These are phyloP conservation scores for Volucella zonaria DNA, from an alignment of 2,888 invertebrate genomes.

Conservation along the genomic window DNA sequence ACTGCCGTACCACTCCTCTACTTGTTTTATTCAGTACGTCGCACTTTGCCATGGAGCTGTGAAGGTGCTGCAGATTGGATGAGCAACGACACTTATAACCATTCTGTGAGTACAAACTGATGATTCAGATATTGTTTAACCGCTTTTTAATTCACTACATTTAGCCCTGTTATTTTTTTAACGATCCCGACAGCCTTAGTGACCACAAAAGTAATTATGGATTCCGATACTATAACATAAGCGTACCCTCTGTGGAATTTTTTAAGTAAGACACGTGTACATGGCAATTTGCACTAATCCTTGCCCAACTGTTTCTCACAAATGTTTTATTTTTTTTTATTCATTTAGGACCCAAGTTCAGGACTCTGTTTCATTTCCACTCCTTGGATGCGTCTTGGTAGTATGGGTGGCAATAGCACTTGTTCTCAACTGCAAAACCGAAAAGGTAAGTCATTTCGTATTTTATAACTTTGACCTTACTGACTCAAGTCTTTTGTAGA, in stretches of 20 bases:
- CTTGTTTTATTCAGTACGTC: constrained; percentile 87
- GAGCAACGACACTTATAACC: no score
- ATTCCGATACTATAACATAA: not conserved
- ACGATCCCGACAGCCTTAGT: not conserved
- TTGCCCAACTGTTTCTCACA: not conserved
- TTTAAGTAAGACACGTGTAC: constrained; percentile 28
- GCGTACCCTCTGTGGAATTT: constrained; percentile 44
- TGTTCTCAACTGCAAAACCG: not conserved
- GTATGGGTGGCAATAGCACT: constrained; percentile 41
- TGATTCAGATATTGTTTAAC: no score
- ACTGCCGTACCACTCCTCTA: constrained; percentile 92
- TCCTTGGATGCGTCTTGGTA: constrained; percentile 24
- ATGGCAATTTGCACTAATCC: not conserved
- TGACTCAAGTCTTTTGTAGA: constrained; percentile 70
- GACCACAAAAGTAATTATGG: not conserved
- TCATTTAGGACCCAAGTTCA: constrained; percentile 23
- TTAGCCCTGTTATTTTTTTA: constrained; percentile 26
- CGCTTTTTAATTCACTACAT: no score
- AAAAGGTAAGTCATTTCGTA: constrained; percentile 22
- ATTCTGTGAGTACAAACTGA: no score
- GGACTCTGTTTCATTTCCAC: constrained; percentile 21
- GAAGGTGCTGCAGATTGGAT: constrained; percentile 76
- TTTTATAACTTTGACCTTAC: no score
- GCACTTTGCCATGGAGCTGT: constrained; percentile 87
- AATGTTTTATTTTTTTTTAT: not conserved